Percentiles rank a stretch among this genome's conserved stretches.
These are phyloP conservation scores for Thera obeliscata DNA, from an alignment of 2,888 invertebrate genomes.

Conservation along the genomic window DNA sequence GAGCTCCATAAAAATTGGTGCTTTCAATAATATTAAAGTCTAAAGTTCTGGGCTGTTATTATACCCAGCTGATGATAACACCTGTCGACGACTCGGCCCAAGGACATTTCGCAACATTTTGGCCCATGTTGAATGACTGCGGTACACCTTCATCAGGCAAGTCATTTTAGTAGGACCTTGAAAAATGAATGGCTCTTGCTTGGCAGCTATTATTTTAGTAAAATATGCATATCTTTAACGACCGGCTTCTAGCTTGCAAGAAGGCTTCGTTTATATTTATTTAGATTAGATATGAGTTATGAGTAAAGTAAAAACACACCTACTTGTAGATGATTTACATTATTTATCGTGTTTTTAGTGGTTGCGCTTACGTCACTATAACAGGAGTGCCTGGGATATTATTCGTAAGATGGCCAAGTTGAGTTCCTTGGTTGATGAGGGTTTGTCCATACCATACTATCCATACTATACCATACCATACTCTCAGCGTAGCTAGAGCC, in stretches of 20 bases:
- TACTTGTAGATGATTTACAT: too few species aligned
- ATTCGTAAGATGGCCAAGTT: too few species aligned
- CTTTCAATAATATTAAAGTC: constrained; percentile 16
- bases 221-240: constrained; percentile 14
- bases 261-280: background rate
- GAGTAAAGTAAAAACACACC: background rate
- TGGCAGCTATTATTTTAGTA: constrained; percentile 20
- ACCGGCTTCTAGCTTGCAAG: constrained; percentile 14
- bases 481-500: too few species aligned
- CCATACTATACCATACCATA: too few species aligned
- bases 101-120: constrained; percentile 40
- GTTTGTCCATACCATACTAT: too few species aligned
- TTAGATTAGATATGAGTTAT: background rate
- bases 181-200: constrained; percentile 29
- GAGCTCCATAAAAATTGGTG: constrained; percentile 1
- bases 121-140: constrained; percentile 29
- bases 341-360: too few species aligned
- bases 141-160: constrained; percentile 15
- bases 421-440: too few species aligned
- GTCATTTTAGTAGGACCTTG: constrained; percentile 29
- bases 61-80: constrained; percentile 40
- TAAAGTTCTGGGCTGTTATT: constrained; percentile 22
- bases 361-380: too few species aligned
- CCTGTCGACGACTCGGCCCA: constrained; percentile 37
- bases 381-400: too few species aligned